Evolutionary conservation across 2,113 vertebrate genomes (phyloP).

Genomic region (Clarias batrachus): DNA sequence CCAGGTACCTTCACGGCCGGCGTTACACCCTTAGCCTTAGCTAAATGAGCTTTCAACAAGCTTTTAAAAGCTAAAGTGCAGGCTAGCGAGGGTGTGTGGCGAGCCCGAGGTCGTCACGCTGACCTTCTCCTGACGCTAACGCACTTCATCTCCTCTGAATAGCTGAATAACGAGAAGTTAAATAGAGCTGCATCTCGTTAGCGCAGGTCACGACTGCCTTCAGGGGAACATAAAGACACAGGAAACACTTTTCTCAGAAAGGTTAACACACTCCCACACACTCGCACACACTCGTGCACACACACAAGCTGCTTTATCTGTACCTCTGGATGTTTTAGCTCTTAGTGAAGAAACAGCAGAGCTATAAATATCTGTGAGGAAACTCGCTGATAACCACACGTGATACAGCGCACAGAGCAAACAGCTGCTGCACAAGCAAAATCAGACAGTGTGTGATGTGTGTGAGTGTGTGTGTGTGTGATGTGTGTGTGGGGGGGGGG

Average conservation of each 20-base stretch:
- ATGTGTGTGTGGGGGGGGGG: not conserved
- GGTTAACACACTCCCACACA: not conserved
- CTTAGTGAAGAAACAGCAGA: not conserved
- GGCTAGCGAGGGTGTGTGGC: not conserved
- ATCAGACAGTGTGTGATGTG: not conserved
- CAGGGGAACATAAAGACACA: not conserved
- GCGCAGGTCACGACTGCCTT: not conserved
- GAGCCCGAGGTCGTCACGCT: not conserved
- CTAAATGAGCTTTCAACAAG: not conserved
- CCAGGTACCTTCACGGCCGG: not conserved
- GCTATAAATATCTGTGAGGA: slow-evolving; percentile 4
- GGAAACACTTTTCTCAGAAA: not conserved
- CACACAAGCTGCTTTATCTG: not conserved
- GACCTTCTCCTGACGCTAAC: not conserved
- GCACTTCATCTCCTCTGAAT: not conserved
- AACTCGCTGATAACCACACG: not conserved
- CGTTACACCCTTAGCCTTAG: not conserved
- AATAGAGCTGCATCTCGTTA: not conserved
- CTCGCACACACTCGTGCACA: not conserved
- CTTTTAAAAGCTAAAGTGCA: not conserved
- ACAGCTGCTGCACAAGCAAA: not conserved
- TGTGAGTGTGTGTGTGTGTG: not conserved
- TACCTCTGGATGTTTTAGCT: not conserved
- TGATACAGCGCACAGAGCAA: not conserved
- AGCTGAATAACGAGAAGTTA: not conserved